Evolutionary conservation across 2,113 vertebrate genomes (phyloP).

Genomic region (Archilochus colubris): DNA sequence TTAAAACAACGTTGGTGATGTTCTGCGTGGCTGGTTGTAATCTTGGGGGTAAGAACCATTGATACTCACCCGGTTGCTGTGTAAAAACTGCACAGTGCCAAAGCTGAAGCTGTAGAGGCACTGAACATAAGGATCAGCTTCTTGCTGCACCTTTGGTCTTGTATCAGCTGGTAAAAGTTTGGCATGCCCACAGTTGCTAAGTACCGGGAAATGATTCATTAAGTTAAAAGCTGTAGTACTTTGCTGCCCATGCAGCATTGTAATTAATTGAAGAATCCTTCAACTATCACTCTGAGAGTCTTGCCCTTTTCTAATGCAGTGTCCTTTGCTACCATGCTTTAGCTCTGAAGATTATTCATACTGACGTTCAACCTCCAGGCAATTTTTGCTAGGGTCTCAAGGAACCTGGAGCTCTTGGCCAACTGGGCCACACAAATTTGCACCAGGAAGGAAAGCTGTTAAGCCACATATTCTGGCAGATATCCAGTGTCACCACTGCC

Average conservation of each 20-base stretch:
- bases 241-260: neutral
- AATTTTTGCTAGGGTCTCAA: neutral
- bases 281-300: neutral
- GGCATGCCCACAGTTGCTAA: neutral
- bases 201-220: neutral
- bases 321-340: neutral
- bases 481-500: neutral
- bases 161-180: neutral
- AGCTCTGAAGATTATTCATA: neutral
- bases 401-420: neutral
- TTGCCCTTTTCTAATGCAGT: neutral
- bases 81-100: slow-evolving; percentile 4
- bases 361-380: neutral
- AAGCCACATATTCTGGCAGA: fast-evolving
- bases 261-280: slow-evolving; percentile 1
- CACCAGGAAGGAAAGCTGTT: neutral
- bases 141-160: slow-evolving; percentile 15
- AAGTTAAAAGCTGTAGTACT: slow-evolving; percentile 11
- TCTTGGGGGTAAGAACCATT: neutral
- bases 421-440: neutral
- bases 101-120: neutral
- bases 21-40: neutral
- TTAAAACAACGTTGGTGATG: neutral
- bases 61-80: neutral
- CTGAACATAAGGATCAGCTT: neutral